These are phyloP conservation scores for Labeo rohita DNA, from an alignment of 2,113 vertebrate species.

Conservation along the genomic window DNA sequence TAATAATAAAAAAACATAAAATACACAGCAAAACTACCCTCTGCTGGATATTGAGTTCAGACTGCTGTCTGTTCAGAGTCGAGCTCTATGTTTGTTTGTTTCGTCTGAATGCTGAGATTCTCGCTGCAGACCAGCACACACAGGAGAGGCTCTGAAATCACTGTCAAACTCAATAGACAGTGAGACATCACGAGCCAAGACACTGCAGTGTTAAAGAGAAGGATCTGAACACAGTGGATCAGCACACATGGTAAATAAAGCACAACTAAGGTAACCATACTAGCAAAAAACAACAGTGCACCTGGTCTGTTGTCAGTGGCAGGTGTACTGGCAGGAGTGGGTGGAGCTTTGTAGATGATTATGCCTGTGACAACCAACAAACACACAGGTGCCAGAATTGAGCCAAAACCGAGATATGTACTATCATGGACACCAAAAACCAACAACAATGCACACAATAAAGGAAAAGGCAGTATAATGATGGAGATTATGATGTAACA, in stretches of 20 bases:
- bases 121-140: too few relatives aligned
- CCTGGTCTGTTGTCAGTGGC: neutral
- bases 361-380: too few relatives aligned
- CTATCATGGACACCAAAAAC: fast-evolving
- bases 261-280: neutral
- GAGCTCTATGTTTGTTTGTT: too few relatives aligned
- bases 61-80: neutral
- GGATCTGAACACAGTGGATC: too few relatives aligned
- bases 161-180: too few relatives aligned
- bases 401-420: neutral
- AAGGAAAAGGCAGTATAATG: neutral
- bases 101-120: too few relatives aligned
- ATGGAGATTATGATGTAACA: neutral
- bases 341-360: neutral
- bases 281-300: neutral
- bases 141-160: too few relatives aligned
- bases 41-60: neutral
- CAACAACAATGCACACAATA: neutral
- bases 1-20: too few relatives aligned
- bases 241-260: neutral
- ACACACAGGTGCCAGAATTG: too few relatives aligned
- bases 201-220: too few relatives aligned
- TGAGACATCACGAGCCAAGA: too few relatives aligned
- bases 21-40: too few relatives aligned
- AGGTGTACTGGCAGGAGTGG: neutral